Percentiles rank a stretch among this genome's conserved stretches.
Conservation (phyloP, 1,140 invertebrate genomes). For the Pristionchus pacificus region DNA sequence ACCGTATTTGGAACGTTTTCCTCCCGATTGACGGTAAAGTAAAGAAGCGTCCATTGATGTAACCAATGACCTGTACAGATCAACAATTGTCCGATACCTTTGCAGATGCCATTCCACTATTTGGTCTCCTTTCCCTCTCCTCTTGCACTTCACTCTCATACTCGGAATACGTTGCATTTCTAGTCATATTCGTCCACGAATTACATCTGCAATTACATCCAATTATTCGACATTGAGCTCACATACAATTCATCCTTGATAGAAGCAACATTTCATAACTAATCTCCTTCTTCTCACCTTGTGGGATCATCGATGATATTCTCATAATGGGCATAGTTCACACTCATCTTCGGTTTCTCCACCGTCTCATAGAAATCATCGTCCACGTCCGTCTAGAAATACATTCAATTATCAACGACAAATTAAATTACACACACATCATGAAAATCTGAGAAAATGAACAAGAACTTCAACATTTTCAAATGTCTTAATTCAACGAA, state of each 20-base stretch:
- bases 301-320: constrained; percentile 48
- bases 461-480: too few species aligned
- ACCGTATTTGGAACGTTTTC: too few species aligned
- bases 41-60: too few species aligned
- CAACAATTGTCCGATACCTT: too few species aligned
- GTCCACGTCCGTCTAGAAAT: constrained; percentile 14
- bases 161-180: background rate
- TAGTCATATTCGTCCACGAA: background rate
- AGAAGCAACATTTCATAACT: background rate
- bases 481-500: too few species aligned
- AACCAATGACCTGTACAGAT: too few species aligned
- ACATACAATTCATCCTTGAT: too few species aligned
- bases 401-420: background rate
- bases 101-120: too few species aligned
- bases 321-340: constrained; percentile 48
- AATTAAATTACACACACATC: constrained; percentile 5
- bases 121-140: background rate
- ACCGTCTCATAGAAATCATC: constrained; percentile 30
- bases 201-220: background rate
- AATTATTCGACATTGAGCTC: too few species aligned
- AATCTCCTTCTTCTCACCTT: constrained; percentile 11
- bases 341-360: constrained; percentile 28
- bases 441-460: constrained; percentile 22
- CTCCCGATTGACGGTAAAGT: too few species aligned
- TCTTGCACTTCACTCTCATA: background rate